Base-by-base conservation (phyloP, 2,888 invertebrate species). In the Plebejus melissa region DNA sequence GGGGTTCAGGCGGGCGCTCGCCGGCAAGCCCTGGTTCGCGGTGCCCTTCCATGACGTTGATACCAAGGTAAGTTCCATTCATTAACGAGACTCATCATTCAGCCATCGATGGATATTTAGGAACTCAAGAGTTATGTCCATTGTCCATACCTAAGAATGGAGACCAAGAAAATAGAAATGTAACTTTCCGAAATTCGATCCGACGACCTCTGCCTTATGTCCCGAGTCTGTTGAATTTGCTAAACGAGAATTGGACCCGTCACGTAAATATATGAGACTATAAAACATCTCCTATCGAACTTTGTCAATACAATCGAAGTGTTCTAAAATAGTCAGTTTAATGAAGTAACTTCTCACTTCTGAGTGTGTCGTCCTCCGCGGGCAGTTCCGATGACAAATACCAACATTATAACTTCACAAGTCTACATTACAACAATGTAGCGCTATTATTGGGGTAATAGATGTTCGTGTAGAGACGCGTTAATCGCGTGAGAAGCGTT, bases 11-110 rank as follows among this genome's bases (percentile, higher is more conserved):
- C 92, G 93, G 78, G 95, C 94, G 82, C 87, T 96, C 82, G 90
- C 94, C 3, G 95, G 95, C 76, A 91, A 96, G 79, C 95, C 96
- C 0, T 96, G 96, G 96, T 94, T 95, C 78, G 96, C 96, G 13
- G 94, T 96, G 77, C 96, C 96, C 0, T 96, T 95, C 85, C 94
- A 95, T 78, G 96, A 96, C 84, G 95, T 96, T 75, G 96, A 96
- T 80, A 94, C 95, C 36, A 96, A 96, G 95, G 96, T 96, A 86
- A 89, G 28, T 28, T 60, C 4, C 9, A 80, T 79, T 79, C 80
- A 83, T 82, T 50, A 11, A 13, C 50, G 9, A 50, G 2, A 13
- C 9, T 2, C 11, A 2, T 13, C 50, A 50, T 11, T 50, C 13
- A 9, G 13, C 50, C 50, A 13, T 2, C 9, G 50, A 50, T 50